These are phyloP conservation scores for Polylopha cassiicola DNA, from an alignment of 2,888 invertebrate genomes.

Conservation along the genomic window DNA sequence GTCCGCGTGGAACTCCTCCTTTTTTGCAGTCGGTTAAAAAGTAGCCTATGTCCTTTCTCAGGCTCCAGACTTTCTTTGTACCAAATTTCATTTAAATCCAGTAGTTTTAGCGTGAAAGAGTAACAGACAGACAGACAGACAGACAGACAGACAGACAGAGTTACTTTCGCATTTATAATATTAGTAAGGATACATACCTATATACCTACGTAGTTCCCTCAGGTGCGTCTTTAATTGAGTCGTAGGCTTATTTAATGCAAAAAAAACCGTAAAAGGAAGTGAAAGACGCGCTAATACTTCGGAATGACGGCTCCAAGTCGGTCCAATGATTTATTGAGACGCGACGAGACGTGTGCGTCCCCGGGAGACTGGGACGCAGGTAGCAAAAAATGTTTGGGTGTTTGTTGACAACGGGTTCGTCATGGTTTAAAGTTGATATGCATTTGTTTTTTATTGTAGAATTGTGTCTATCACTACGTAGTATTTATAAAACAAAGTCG, in stretches of 20 bases:
- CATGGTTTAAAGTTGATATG: slow-evolving; percentile 42
- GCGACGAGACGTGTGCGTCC: slow-evolving; percentile 49
- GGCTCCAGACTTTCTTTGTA: too few species aligned
- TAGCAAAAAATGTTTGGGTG: slow-evolving; percentile 58
- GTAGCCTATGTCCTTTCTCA: too few species aligned
- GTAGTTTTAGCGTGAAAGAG: too few species aligned
- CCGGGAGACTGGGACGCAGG: slow-evolving; percentile 46
- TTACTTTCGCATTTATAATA: too few species aligned
- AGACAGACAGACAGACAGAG: too few species aligned
- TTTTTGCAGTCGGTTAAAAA: too few species aligned
- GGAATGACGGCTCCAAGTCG: slow-evolving; percentile 42
- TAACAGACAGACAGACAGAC: too few species aligned
- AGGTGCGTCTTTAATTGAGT: slow-evolving; percentile 28
- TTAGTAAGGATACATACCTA: slow-evolving; percentile 26
- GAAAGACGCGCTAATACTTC: slow-evolving; percentile 35
- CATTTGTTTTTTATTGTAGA: slow-evolving; percentile 25
- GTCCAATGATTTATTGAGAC: slow-evolving; percentile 63
- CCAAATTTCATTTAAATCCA: too few species aligned
- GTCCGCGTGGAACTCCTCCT: too few species aligned
- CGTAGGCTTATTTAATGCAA: slow-evolving; percentile 31
- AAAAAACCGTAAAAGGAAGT: slow-evolving; percentile 38
- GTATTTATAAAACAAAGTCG: too few species aligned
- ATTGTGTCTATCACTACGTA: slow-evolving; percentile 10
- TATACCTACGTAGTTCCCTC: slow-evolving; percentile 20
- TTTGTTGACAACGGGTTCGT: slow-evolving; percentile 64